Evolutionary conservation across 2,888 invertebrate genomes (phyloP), one percentile per base, ranked within the genome.

Genomic region (Cheilosia grossa): DNA sequence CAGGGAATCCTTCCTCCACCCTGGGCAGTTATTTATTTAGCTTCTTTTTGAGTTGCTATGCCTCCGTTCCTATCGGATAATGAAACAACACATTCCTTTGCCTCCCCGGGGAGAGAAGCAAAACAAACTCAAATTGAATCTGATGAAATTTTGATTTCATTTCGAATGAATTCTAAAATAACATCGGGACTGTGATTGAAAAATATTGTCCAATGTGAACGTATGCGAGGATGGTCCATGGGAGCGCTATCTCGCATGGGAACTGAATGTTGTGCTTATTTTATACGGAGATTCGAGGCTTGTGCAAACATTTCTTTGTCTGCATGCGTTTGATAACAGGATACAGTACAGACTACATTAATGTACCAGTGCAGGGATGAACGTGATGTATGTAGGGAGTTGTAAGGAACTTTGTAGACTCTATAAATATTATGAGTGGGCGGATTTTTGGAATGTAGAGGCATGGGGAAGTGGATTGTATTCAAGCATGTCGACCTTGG

Each of bases 111-210:
- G 37, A 37, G 21, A 54, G 37, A 72, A 77, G 51, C 66, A 85
- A 85, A 85, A 85, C 85, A 85, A 85, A 75, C 85, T 81, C 75
- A 85, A 85, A 85, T 85, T 85, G 85, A 83, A 83, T 83, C 74
- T 80, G 83, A 83, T 83, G 80, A 85, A 85, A 85, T 85, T 85
- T 85, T 85, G 85, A 85, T 85, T 85, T 85, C 85, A 85, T 81
- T 85, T 85, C 85, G 72, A 81, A 85, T 85, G 85, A 81, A 85
- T 85, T 85, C 85, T 85, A 85, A 85, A 85, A 85, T 81, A 85
- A 85, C 85, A 85, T 81, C 73, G 77, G 81, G 75, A 63, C 75
- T 67, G 85, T 85, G 85, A 85, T 85, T 85, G 85, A 81, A 85
- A 85, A 85, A 85, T 85, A 85, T 85, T 85, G 85, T 81, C 81